A percentile compares a stretch with the other conserved stretches of the same genome.
These are phyloP conservation scores for Hydrozoanthus gracilis DNA, from an alignment of 92 coral and sea anemone genomes.

Conservation along the genomic window DNA sequence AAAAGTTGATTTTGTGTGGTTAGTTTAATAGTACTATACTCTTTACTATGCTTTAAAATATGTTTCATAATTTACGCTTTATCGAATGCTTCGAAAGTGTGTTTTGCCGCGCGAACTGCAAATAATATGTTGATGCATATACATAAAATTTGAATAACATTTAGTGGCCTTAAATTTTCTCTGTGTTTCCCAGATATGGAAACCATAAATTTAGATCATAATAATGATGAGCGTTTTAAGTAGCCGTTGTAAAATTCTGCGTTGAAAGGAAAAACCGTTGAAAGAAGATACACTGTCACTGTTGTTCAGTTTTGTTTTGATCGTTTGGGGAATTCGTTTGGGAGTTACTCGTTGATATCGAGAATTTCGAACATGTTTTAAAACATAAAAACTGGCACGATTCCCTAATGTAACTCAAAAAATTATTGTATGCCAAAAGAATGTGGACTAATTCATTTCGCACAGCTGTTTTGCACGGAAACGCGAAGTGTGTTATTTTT, in stretches of 20 bases:
- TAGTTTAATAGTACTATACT: background rate
- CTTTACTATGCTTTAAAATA: background rate
- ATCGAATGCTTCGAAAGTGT: background rate
- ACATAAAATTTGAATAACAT: constrained; percentile 17
- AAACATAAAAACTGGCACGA: too few relatives aligned
- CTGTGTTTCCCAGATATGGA: background rate
- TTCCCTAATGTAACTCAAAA: too few relatives aligned
- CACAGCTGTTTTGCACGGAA: too few relatives aligned
- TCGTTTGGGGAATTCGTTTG: background rate
- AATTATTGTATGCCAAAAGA: too few relatives aligned
- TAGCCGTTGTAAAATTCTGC: background rate
- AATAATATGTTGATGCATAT: background rate
- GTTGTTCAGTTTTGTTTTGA: constrained; percentile 5
- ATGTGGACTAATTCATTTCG: too few relatives aligned
- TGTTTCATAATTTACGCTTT: constrained; percentile 17
- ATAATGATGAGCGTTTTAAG: background rate
- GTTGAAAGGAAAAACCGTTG: background rate
- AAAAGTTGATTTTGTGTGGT: constrained; percentile 9
- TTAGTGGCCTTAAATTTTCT: background rate
- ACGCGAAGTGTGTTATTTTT: too few relatives aligned
- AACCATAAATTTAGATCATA: background rate
- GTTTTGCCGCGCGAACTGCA: constrained; percentile 11
- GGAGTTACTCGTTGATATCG: background rate
- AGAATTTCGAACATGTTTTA: too few relatives aligned
- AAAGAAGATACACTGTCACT: background rate